A percentile compares a stretch with the other conserved stretches of the same genome.
Conservation (phyloP, 2,113 vertebrate genomes). For the Embiotoca jacksoni region DNA sequence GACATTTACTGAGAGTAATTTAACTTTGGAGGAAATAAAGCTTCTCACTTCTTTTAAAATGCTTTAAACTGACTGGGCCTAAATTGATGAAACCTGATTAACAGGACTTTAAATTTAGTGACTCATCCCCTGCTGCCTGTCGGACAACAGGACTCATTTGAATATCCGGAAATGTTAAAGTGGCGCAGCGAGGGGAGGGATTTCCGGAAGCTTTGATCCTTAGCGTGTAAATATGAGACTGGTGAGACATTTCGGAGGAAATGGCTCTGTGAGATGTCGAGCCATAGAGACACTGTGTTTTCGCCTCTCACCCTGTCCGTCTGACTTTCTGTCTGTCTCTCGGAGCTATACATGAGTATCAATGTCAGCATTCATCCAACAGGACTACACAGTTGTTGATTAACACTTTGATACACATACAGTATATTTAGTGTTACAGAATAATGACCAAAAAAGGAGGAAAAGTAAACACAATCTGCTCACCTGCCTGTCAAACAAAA, state of each 20-base stretch:
- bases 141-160: constrained; percentile 44
- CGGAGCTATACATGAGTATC: constrained; percentile 42
- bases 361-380: constrained; percentile 51
- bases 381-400: constrained; percentile 16
- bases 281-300: constrained; percentile 75
- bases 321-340: constrained; percentile 67
- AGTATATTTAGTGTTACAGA: constrained; percentile 9
- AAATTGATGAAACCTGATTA: constrained; percentile 61
- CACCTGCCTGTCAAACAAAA: constrained; percentile 35
- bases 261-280: constrained; percentile 51
- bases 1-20: constrained; percentile 63
- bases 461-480: constrained; percentile 19
- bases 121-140: constrained; percentile 55
- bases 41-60: constrained; percentile 63
- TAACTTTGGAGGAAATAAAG: constrained; percentile 50
- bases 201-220: constrained; percentile 45
- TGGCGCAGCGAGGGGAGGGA: not conserved
- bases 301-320: constrained; percentile 40
- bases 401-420: constrained; percentile 22
- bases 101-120: constrained; percentile 53
- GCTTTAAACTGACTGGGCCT: constrained; percentile 72
- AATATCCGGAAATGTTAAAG: constrained; percentile 43
- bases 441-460: constrained; percentile 5
- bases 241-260: constrained; percentile 50
- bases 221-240: constrained; percentile 74